Conservation (phyloP, 2,797 vertebrate genomes). For the Propithecus perrieri region DNA sequence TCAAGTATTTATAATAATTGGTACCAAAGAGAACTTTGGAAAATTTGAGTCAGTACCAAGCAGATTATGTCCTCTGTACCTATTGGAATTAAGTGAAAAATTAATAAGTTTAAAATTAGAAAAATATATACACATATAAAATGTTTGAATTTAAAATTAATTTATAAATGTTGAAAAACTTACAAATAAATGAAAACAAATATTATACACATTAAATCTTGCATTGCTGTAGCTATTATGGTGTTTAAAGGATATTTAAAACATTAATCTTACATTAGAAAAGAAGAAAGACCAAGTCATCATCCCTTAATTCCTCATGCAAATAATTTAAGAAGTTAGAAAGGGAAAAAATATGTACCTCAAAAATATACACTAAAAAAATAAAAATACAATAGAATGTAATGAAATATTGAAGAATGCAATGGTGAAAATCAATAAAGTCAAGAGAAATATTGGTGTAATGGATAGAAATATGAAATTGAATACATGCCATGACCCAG, state of each 20-base stretch:
- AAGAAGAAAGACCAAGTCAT: neutral
- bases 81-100: neutral
- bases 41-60: neutral
- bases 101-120: neutral
- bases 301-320: neutral
- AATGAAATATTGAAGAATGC: neutral
- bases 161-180: neutral
- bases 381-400: neutral
- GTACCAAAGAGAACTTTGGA: neutral
- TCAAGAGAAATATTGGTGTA: neutral
- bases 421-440: neutral
- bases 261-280: neutral
- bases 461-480: neutral
- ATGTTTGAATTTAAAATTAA: neutral
- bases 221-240: neutral
- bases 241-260: neutral
- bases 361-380: neutral
- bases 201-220: neutral
- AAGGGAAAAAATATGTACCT: neutral
- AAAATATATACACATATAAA: neutral
- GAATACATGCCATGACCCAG: neutral
- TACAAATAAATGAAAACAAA: neutral
- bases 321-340: neutral
- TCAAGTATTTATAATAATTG: neutral
- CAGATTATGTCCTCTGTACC: neutral